A percentile compares a stretch with the other conserved stretches of the same genome.
phyloP scores from a whole-genome alignment of 1,140 invertebrate species.

The Nomia melanderi region DNA sequence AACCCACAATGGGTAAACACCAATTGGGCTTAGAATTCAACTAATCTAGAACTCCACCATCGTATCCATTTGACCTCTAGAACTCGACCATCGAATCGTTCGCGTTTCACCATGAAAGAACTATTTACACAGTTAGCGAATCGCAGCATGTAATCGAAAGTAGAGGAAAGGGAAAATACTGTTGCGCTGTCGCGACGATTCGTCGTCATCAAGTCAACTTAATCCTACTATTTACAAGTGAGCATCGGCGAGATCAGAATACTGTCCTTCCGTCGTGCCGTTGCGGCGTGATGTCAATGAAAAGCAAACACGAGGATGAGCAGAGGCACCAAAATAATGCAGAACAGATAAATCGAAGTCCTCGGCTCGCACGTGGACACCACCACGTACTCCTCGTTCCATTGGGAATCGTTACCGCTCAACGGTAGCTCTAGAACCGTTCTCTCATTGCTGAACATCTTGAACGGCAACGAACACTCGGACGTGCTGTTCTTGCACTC shows the following conservation, averaged over 20 bases:
- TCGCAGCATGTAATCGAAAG: not conserved
- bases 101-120: too few relatives aligned
- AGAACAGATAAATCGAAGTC: constrained; percentile 85
- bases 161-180: constrained; percentile 35
- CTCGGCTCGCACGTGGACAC: constrained; percentile 88
- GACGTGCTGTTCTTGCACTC: constrained; percentile 84
- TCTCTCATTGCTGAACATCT: constrained; percentile 86
- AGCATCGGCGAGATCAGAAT: constrained; percentile 20
- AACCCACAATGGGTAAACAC: too few relatives aligned
- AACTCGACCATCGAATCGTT: too few relatives aligned
- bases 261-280: not conserved
- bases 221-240: constrained; percentile 27
- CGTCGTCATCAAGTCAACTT: not conserved
- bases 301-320: constrained; percentile 88
- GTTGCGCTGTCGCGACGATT: constrained; percentile 9
- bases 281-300: constrained; percentile 73
- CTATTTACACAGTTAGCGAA: not conserved
- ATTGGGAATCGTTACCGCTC: constrained; percentile 83
- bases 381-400: constrained; percentile 88
- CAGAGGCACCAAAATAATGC: constrained; percentile 86
- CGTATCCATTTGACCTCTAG: too few relatives aligned
- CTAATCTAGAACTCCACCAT: too few relatives aligned
- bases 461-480: constrained; percentile 84
- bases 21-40: too few relatives aligned
- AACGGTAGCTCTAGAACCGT: constrained; percentile 84